A percentile compares a stretch with the other conserved stretches of the same genome.
Evolutionary conservation across 2,888 invertebrate genomes (phyloP).

Genomic region (Onchidella celtica): DNA sequence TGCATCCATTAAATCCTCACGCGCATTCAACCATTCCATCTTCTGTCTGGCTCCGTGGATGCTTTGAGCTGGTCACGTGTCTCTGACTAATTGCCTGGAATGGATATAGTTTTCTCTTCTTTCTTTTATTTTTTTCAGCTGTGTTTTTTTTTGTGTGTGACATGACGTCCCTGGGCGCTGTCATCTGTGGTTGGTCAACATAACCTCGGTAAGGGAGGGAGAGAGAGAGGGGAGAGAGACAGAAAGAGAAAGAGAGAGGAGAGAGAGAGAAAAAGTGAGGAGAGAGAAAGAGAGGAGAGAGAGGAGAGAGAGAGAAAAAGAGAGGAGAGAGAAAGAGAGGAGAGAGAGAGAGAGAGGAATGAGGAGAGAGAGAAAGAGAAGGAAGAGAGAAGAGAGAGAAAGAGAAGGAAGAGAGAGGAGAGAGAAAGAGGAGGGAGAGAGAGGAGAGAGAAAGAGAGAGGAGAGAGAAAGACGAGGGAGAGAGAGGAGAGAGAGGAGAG

Average conservation of each 20-base stretch:
- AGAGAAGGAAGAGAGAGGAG: not conserved
- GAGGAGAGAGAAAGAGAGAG: not conserved
- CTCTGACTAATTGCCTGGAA: too few relatives aligned
- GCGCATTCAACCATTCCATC: too few relatives aligned
- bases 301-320: not conserved
- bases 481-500: too few relatives aligned
- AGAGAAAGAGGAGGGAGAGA: not conserved
- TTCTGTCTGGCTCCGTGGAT: too few relatives aligned
- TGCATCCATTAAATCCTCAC: too few relatives aligned
- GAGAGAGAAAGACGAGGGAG: not conserved
- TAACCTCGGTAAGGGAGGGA: not conserved
- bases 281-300: not conserved
- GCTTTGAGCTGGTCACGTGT: too few relatives aligned
- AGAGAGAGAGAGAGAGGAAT: not conserved
- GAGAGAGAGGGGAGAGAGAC: not conserved
- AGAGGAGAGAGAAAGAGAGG: not conserved
- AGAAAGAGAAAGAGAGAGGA: constrained; percentile 13
- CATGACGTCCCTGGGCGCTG: too few relatives aligned
- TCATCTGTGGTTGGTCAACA: too few relatives aligned
- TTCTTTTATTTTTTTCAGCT: too few relatives aligned
- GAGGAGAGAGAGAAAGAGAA: not conserved
- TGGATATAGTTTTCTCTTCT: too few relatives aligned
- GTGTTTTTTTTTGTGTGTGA: too few relatives aligned
- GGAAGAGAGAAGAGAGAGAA: not conserved
- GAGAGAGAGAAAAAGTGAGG: not conserved